Evolutionary conservation across 2,113 vertebrate genomes (phyloP).

Genomic region (Anhinga anhinga): DNA sequence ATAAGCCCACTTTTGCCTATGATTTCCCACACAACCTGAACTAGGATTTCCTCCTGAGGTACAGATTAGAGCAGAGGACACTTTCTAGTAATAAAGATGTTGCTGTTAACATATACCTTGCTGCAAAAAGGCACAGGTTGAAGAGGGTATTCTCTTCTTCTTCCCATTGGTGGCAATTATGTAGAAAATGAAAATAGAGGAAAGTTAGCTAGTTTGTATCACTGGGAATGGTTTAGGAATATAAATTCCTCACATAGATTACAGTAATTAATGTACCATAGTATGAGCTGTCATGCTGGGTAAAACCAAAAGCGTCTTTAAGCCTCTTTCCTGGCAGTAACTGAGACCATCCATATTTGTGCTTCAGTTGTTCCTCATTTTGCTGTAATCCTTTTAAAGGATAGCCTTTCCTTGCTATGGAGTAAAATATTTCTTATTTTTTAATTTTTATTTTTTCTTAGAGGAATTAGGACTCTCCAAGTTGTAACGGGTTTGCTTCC

Average conservation of each 20-base stretch:
- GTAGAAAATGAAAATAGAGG: background rate
- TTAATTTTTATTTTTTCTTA: background rate
- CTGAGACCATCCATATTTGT: background rate
- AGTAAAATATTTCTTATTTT: background rate
- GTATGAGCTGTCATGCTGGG: accelerated
- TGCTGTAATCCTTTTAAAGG: background rate
- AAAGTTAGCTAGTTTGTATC: background rate
- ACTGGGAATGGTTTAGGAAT: background rate
- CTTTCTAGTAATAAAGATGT: background rate
- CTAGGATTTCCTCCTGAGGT: background rate
- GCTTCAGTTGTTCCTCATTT: background rate
- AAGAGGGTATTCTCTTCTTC: background rate
- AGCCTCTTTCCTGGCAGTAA: background rate
- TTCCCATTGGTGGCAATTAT: background rate
- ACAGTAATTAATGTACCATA: background rate
- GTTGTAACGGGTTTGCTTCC: background rate
- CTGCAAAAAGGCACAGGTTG: background rate
- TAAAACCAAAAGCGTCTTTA: background rate
- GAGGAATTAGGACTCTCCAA: background rate
- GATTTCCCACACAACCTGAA: background rate
- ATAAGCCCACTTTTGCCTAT: background rate
- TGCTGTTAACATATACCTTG: background rate
- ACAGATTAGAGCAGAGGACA: background rate
- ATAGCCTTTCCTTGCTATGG: background rate
- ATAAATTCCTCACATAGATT: background rate